Conservation (phyloP, 2,888 invertebrate genomes). For the Esperia sulphurella region DNA sequence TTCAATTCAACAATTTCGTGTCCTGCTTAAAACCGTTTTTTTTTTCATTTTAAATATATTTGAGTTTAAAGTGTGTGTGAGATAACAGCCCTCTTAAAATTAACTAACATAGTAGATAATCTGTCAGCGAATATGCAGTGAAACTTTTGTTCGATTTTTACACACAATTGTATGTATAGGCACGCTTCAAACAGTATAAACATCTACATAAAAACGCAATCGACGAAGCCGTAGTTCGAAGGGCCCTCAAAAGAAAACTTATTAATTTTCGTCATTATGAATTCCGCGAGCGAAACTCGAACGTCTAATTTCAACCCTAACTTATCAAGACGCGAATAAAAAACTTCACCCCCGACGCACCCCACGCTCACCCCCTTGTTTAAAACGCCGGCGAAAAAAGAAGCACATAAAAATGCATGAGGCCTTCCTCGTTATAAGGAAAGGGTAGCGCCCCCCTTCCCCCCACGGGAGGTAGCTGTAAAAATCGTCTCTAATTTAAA, state of each 20-base stretch:
- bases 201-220: constrained; percentile 29
- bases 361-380: constrained; percentile 78
- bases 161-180: no score
- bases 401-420: constrained; percentile 81
- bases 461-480: constrained; percentile 74
- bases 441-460: constrained; percentile 72
- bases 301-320: constrained; percentile 80
- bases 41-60: no score
- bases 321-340: constrained; percentile 81
- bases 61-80: no score
- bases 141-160: no score
- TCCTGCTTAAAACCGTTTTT: no score
- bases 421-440: constrained; percentile 81
- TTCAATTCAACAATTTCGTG: no score
- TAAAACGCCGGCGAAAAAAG: constrained; percentile 80
- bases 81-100: no score
- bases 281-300: constrained; percentile 80
- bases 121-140: no score
- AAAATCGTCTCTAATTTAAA: constrained; percentile 80
- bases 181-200: constrained; percentile 14
- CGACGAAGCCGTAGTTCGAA: constrained; percentile 47
- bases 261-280: constrained; percentile 80
- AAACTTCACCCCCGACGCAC: constrained; percentile 74
- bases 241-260: constrained; percentile 76
- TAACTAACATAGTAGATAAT: no score